Percentiles rank a stretch among this genome's conserved stretches.
Conservation (phyloP, 2,797 vertebrate genomes). For the Coccyzus lansbergi region DNA sequence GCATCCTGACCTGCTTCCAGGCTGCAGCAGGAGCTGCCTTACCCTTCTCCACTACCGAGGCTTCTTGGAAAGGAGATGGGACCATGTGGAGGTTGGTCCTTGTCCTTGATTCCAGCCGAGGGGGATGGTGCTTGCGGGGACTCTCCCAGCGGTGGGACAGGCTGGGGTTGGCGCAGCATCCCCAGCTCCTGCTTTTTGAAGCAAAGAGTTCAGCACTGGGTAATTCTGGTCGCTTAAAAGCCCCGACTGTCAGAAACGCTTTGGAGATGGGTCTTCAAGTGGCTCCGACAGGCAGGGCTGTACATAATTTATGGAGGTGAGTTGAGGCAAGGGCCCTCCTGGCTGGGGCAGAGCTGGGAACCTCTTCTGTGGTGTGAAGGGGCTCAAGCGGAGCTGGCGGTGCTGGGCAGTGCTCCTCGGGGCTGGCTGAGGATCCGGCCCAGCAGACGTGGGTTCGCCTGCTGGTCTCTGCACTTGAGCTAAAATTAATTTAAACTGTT, state of each 20-base stretch:
- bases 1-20: not conserved
- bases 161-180: not conserved
- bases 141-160: not conserved
- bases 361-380: not conserved
- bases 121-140: accelerated
- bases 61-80: not conserved
- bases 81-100: not conserved
- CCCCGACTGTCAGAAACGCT: constrained; percentile 65
- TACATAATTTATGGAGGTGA: constrained; percentile 68
- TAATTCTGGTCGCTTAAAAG: constrained; percentile 69
- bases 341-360: not conserved
- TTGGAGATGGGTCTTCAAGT: constrained; percentile 65
- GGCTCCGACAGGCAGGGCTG: not conserved
- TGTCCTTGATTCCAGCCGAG: accelerated
- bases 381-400: accelerated
- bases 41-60: no score
- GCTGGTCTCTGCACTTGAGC: not conserved
- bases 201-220: not conserved
- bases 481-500: constrained; percentile 17
- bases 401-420: not conserved
- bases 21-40: not conserved
- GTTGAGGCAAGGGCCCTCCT: constrained; percentile 10
- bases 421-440: not conserved
- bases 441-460: not conserved
- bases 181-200: not conserved